These are phyloP conservation scores for Drosophila pseudoananassae DNA, from an alignment of 1,140 invertebrate genomes.

Conservation along the genomic window DNA sequence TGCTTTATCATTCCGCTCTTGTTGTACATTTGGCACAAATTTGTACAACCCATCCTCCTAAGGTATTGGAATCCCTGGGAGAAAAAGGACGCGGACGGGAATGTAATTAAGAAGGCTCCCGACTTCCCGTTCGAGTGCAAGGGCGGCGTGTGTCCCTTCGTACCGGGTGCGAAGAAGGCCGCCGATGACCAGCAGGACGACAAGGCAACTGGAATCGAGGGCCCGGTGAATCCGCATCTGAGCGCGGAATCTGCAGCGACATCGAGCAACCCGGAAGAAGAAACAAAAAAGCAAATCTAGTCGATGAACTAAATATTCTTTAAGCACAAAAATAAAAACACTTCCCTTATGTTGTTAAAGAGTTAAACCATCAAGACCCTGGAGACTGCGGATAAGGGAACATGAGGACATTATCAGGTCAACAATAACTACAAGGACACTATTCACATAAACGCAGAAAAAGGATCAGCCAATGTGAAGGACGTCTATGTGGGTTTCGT, in stretches of 20 bases:
- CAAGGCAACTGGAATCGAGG: neutral
- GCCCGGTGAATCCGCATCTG: neutral
- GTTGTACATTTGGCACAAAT: constrained; percentile 91
- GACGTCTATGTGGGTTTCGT: no score
- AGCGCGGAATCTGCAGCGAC: neutral
- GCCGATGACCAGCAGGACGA: neutral
- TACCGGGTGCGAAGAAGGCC: constrained; percentile 41
- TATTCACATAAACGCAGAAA: no score
- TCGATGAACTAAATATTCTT: neutral
- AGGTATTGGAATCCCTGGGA: constrained; percentile 92
- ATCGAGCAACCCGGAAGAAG: neutral
- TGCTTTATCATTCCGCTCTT: constrained; percentile 91
- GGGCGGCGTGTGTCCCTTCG: constrained; percentile 83
- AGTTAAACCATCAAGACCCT: neutral
- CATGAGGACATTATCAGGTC: no score
- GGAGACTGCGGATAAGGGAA: no score
- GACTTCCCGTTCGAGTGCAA: constrained; percentile 86
- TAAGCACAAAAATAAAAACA: neutral
- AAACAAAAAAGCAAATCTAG: constrained; percentile 59
- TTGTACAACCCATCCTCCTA: constrained; percentile 88
- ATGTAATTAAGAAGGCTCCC: constrained; percentile 84
- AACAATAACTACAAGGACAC: no score
- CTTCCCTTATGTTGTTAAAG: neutral
- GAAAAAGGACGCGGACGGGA: constrained; percentile 86
- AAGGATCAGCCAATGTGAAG: no score